Percentiles rank a stretch among this genome's conserved stretches.
Evolutionary conservation across 23 tunicate species (phyloP).

Genomic region (Clavelina lepadiformis): DNA sequence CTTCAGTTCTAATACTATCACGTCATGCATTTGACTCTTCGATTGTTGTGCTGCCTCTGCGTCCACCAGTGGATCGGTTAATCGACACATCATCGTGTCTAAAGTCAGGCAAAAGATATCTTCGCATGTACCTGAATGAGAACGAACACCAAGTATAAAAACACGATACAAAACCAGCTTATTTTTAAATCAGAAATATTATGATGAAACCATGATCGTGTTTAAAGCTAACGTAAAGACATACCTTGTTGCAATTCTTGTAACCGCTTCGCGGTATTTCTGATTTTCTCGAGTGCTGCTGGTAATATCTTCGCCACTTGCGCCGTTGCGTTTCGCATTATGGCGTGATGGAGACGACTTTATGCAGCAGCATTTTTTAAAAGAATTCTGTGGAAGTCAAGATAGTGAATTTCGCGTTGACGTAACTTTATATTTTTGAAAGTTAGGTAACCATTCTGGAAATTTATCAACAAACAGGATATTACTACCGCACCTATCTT

Average conservation of each 20-base stretch:
- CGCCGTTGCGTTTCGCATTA: conserved; percentile 16
- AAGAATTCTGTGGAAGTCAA: not conserved
- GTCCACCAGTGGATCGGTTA: not conserved
- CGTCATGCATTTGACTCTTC: no score
- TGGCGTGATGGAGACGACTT: conserved; percentile 11
- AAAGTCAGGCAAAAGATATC: conserved; percentile 50
- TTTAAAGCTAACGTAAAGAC: no score
- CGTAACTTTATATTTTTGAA: not conserved
- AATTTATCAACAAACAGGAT: not conserved
- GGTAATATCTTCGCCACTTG: conserved; percentile 5
- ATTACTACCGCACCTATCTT: not conserved
- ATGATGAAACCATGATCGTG: no score
- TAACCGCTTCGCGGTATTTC: conserved; percentile 28
- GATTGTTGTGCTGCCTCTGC: conserved; percentile 14
- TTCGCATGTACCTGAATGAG: conserved; percentile 34
- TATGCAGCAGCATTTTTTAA: not conserved
- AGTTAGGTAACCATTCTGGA: not conserved
- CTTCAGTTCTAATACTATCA: no score
- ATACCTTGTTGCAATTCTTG: conserved; percentile 27
- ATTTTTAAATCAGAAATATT: no score
- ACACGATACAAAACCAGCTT: no score
- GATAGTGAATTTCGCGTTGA: not conserved
- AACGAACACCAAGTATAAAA: not conserved
- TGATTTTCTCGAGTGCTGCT: conserved; percentile 21
- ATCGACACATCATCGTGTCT: conserved; percentile 34